These are phyloP conservation scores for Trachelus tabidus DNA, from an alignment of 2,888 invertebrate genomes.

Conservation along the genomic window DNA sequence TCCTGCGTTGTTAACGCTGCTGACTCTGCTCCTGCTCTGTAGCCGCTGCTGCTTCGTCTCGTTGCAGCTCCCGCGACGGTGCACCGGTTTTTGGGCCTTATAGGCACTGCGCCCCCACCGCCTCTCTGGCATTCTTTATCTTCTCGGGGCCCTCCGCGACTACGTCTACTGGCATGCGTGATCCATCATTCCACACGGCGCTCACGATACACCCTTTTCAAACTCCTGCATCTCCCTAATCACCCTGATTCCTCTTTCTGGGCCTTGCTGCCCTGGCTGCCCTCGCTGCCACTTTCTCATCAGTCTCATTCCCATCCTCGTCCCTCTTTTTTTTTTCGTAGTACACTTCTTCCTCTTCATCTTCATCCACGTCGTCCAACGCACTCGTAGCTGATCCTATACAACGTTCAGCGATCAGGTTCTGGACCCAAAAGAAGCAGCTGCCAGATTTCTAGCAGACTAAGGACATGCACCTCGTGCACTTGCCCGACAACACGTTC, in stretches of 20 bases:
- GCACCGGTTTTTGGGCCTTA: conserved; percentile 5
- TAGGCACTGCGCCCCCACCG: not conserved
- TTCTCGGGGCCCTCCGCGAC: conserved; percentile 43
- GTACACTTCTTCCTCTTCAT: conserved; percentile 15
- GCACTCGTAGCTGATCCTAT: not conserved
- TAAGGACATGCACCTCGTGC: not conserved
- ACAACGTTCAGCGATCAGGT: not conserved
- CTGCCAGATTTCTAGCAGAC: conserved; percentile 2
- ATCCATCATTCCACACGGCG: conserved; percentile 52
- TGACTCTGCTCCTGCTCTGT: conserved; percentile 1
- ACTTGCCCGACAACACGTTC: not conserved
- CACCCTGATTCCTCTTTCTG: conserved; percentile 10
- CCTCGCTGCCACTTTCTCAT: conserved; percentile 25
- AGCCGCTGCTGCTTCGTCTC: not conserved
- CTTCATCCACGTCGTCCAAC: conserved; percentile 15
- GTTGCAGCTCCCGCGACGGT: not conserved
- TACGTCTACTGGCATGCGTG: conserved; percentile 43
- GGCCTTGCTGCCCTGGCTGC: conserved; percentile 10
- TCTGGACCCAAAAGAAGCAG: not conserved
- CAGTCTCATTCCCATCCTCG: conserved; percentile 18
- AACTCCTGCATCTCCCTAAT: conserved; percentile 3
- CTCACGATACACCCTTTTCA: conserved; percentile 34
- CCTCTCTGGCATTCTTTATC: conserved; percentile 44
- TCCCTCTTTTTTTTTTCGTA: conserved; percentile 17
- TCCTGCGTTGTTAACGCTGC: not conserved